phyloP scores from a whole-genome alignment of 1,140 invertebrate species.

The Sycobia sp. region DNA sequence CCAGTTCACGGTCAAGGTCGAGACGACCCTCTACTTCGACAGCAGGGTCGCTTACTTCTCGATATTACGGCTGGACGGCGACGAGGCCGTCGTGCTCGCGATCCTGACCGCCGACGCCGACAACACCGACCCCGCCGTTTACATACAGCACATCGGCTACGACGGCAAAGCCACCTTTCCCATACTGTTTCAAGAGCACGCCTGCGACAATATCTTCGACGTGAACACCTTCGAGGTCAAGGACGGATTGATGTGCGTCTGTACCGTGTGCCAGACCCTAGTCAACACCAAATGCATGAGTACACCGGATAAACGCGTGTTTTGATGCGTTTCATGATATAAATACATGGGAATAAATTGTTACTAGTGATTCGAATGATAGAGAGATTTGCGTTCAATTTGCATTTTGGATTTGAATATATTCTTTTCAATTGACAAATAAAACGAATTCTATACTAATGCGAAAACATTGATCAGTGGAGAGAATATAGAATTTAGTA shows the following conservation, averaged over 20 bases:
- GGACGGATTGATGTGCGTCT: background rate
- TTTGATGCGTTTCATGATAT: no score
- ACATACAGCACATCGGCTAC: background rate
- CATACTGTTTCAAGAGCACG: constrained; percentile 3
- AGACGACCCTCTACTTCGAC: constrained; percentile 1
- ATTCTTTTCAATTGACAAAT: no score
- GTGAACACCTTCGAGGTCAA: background rate
- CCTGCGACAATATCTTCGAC: background rate
- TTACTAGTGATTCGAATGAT: no score
- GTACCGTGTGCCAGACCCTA: background rate
- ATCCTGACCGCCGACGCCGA: constrained; percentile 3
- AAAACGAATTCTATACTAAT: no score
- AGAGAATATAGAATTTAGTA: no score
- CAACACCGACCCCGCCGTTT: background rate
- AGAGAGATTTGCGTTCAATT: no score
- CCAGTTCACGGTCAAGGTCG: background rate
- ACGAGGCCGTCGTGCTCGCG: constrained; percentile 2
- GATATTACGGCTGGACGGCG: background rate
- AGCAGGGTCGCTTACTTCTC: constrained; percentile 3
- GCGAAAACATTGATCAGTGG: no score
- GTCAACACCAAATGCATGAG: constrained; percentile 18
- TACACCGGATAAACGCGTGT: background rate
- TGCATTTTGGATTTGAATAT: no score
- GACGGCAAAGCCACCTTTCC: background rate
- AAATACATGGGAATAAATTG: no score